Evolutionary conservation across 2,797 vertebrate genomes (phyloP).

Genomic region (Phrynocephalus forsythii): DNA sequence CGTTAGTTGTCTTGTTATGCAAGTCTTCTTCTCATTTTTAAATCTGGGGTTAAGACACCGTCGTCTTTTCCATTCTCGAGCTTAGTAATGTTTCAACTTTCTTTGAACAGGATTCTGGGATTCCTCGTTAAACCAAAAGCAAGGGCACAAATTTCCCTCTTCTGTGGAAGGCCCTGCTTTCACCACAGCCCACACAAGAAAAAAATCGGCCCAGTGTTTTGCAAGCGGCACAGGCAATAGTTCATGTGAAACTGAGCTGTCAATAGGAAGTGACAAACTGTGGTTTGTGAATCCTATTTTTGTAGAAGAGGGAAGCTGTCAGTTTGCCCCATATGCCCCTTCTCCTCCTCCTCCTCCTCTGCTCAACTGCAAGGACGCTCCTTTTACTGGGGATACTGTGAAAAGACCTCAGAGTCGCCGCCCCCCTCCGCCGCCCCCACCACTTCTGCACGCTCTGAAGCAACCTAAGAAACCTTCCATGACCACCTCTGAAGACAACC

Average conservation of each 20-base stretch:
- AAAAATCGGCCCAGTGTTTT: slow-evolving; percentile 54
- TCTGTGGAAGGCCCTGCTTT: slow-evolving; percentile 52
- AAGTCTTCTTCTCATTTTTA: background rate
- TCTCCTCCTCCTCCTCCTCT: slow-evolving; percentile 46
- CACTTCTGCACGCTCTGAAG: slow-evolving; percentile 32
- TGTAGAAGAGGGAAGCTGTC: slow-evolving; percentile 83
- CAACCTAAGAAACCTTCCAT: slow-evolving; percentile 50
- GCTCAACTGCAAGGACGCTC: slow-evolving; percentile 63
- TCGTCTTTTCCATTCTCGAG: background rate
- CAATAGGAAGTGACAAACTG: slow-evolving; percentile 79
- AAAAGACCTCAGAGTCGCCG: slow-evolving; percentile 62
- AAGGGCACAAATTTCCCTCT: slow-evolving; percentile 39
- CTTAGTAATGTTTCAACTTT: slow-evolving; percentile 11
- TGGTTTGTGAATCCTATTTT: slow-evolving; percentile 91
- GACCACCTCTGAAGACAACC: slow-evolving; percentile 62
- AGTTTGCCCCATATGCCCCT: slow-evolving; percentile 46
- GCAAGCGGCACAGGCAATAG: slow-evolving; percentile 68
- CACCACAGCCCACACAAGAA: slow-evolving; percentile 42
- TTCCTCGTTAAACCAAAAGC: slow-evolving; percentile 81
- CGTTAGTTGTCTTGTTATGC: background rate
- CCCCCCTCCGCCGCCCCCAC: slow-evolving; percentile 65
- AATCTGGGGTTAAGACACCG: background rate
- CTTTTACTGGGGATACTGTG: slow-evolving; percentile 75
- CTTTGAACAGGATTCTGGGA: slow-evolving; percentile 89
- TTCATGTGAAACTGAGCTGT: slow-evolving; percentile 82